Percentiles rank a stretch among this genome's conserved stretches.
Evolutionary conservation across 2,113 vertebrate species (phyloP).

Genomic region (Lynx canadensis): DNA sequence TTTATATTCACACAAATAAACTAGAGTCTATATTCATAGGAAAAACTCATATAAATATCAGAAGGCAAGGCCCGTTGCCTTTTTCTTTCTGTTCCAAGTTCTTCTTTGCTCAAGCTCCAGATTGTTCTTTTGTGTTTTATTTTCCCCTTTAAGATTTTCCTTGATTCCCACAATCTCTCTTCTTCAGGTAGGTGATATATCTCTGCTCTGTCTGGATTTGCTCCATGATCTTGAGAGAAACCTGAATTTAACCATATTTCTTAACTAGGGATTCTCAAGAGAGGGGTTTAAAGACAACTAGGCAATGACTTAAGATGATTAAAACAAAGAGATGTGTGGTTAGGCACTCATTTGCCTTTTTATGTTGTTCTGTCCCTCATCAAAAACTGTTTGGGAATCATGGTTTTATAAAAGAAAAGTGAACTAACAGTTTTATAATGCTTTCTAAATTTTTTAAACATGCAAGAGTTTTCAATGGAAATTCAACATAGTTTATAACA

Average conservation of each 20-base stretch:
- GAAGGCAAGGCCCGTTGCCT: background rate
- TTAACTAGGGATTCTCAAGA: background rate
- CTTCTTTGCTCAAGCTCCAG: background rate
- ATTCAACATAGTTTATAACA: background rate
- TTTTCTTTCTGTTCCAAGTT: background rate
- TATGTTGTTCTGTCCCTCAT: background rate
- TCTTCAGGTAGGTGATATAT: background rate
- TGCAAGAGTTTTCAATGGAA: conserved; percentile 2
- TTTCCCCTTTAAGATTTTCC: background rate
- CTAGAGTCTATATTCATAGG: background rate
- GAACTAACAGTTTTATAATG: background rate
- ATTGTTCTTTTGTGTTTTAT: background rate
- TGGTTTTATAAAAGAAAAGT: conserved; percentile 1
- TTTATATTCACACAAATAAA: background rate
- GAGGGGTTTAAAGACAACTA: background rate
- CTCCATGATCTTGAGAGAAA: background rate
- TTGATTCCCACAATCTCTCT: background rate
- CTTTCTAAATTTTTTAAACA: conserved; percentile 31
- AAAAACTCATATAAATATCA: background rate
- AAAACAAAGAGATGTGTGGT: background rate
- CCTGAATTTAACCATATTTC: background rate
- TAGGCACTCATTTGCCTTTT: background rate
- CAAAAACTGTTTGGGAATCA: background rate
- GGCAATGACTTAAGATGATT: background rate
- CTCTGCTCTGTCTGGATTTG: background rate